phyloP scores from a whole-genome alignment of 2,888 invertebrate genomes.

The Perizoma flavofasciatum region DNA sequence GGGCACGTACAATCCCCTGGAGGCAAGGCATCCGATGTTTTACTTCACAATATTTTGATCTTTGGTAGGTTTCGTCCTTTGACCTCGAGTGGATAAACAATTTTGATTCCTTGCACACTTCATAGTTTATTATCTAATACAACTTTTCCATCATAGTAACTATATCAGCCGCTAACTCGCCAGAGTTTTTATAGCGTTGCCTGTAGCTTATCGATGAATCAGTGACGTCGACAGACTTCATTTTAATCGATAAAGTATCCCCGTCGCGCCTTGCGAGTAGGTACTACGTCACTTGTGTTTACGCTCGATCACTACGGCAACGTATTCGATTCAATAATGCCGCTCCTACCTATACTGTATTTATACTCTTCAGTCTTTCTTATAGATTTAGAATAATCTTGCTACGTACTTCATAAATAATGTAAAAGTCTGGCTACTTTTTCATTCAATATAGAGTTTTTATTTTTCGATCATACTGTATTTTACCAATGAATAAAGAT shows the following conservation, averaged over 20 bases:
- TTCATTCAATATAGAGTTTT: neutral
- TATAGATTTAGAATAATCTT: conserved; percentile 24
- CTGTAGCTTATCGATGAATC: conserved; percentile 29
- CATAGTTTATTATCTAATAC: too few species aligned
- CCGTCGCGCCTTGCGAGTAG: conserved; percentile 7
- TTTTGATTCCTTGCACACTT: too few species aligned
- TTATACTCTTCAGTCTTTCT: conserved; percentile 21
- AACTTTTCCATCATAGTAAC: too few species aligned
- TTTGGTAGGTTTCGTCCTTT: conserved; percentile 3
- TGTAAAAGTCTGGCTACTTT: neutral
- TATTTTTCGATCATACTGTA: too few species aligned
- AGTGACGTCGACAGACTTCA: conserved; percentile 61
- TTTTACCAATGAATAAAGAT: too few species aligned
- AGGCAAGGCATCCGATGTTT: conserved; percentile 35
- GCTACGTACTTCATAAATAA: neutral
- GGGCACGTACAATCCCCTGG: conserved; percentile 48
- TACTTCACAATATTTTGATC: conserved; percentile 21
- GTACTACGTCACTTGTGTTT: conserved; percentile 68
- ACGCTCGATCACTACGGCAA: conserved; percentile 71
- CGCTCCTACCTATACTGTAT: conserved; percentile 24
- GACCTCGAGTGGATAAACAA: neutral
- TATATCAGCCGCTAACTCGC: neutral
- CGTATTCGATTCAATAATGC: conserved; percentile 62
- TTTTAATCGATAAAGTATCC: conserved; percentile 62
- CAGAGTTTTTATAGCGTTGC: conserved; percentile 4